Evolutionary conservation across 35 echinoderm and acorn worm genomes (phyloP).

Genomic region (Strongylocentrotus purpuratus): DNA sequence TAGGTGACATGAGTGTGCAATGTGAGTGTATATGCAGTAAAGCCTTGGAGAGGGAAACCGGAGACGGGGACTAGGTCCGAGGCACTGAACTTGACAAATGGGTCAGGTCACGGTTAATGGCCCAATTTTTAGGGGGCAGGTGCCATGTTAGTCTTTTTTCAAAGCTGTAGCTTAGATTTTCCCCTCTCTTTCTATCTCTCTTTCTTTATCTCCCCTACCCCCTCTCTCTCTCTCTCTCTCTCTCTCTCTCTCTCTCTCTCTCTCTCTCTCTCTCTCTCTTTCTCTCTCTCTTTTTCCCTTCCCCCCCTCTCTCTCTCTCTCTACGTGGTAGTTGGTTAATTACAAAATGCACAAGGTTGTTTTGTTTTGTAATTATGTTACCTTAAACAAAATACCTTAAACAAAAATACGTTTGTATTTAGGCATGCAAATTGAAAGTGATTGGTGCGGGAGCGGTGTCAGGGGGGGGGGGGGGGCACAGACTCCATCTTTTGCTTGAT

Average conservation of each 20-base stretch:
- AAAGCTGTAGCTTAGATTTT: not conserved
- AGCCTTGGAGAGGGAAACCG: slow-evolving; percentile 40
- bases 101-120: slow-evolving; percentile 42
- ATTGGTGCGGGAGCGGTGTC: no score
- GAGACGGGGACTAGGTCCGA: not conserved
- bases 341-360: no score
- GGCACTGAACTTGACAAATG: slow-evolving; percentile 45
- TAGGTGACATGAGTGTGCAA: not conserved
- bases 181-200: not conserved
- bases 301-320: no score
- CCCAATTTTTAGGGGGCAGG: slow-evolving; percentile 23
- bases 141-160: not conserved
- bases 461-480: no score
- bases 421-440: no score
- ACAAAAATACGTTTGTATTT: no score
- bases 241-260: no score
- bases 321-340: no score
- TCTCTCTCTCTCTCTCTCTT: not conserved
- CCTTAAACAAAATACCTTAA: no score
- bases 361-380: no score
- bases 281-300: no score
- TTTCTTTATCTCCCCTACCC: not conserved
- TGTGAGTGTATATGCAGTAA: slow-evolving; percentile 21
- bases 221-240: not conserved
- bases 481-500: no score